These are phyloP conservation scores for Sciaenops ocellatus DNA, from an alignment of 2,797 vertebrate species.

Conservation along the genomic window DNA sequence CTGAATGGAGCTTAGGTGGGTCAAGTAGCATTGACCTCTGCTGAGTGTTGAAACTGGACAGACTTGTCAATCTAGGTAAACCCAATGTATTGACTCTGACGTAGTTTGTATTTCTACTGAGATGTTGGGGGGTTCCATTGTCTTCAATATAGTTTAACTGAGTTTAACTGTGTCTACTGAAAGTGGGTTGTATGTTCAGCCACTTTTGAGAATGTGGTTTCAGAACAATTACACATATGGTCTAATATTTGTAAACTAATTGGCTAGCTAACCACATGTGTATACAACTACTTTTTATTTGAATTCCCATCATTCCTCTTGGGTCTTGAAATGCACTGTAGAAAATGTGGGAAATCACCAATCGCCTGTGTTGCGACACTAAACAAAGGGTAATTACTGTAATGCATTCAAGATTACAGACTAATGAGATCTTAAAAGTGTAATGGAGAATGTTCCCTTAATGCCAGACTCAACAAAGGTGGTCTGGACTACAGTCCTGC, in stretches of 20 bases:
- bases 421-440: background rate
- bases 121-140: background rate
- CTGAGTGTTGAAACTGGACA: constrained; percentile 44
- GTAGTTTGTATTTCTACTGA: constrained; percentile 4
- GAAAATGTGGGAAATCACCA: background rate
- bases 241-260: background rate
- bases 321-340: background rate
- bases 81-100: constrained; percentile 11
- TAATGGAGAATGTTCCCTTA: background rate
- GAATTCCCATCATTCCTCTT: background rate
- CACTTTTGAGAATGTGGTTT: background rate
- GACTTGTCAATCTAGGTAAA: constrained; percentile 36
- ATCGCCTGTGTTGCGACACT: background rate
- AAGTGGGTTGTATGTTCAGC: background rate
- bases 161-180: background rate
- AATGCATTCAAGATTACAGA: background rate
- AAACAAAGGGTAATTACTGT: background rate
- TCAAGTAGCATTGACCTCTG: constrained; percentile 58
- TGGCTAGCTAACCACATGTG: background rate
- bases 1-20: constrained; percentile 48
- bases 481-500: constrained; percentile 3
- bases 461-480: constrained; percentile 1
- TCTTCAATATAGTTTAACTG: background rate
- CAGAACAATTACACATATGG: background rate
- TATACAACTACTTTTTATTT: background rate